phyloP scores from a whole-genome alignment of 2,888 invertebrate species.

The Harpagoxenus sublaevis region DNA sequence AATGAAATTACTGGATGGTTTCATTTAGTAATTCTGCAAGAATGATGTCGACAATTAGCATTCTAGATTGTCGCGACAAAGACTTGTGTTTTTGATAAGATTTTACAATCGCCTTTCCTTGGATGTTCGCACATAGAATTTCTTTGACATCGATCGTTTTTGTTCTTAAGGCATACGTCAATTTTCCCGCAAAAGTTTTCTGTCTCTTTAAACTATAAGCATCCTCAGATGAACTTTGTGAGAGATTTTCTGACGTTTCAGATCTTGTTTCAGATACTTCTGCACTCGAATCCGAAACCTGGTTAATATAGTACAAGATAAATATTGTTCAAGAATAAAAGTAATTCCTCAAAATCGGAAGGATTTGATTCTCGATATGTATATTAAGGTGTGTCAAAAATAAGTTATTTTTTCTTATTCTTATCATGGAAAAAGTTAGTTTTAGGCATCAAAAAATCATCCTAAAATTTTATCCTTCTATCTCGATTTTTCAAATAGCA shows the following conservation, averaged over 20 bases:
- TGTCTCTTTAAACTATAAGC: not conserved
- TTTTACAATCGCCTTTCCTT: not conserved
- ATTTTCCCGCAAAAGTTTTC: not conserved
- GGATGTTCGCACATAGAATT: not conserved
- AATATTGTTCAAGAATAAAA: no score
- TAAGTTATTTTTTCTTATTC: not conserved
- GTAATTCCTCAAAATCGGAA: no score
- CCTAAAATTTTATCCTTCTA: not conserved
- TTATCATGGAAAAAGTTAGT: not conserved
- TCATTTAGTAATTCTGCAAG: not conserved
- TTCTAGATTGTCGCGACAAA: not conserved
- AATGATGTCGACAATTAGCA: constrained; percentile 3
- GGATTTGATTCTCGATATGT: not conserved
- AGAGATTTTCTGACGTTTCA: not conserved
- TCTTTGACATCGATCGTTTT: constrained; percentile 6
- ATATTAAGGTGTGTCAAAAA: not conserved
- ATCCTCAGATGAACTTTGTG: constrained; percentile 14
- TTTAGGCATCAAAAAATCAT: not conserved
- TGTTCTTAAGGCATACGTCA: not conserved
- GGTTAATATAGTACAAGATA: not conserved
- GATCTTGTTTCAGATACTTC: not conserved
- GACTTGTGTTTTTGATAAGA: not conserved
- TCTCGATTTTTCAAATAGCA: not conserved
- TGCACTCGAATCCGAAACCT: not conserved
- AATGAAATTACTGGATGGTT: not conserved